Evolutionary conservation across 1,140 invertebrate species (phyloP).

Genomic region (Macrobrachium nipponense): DNA sequence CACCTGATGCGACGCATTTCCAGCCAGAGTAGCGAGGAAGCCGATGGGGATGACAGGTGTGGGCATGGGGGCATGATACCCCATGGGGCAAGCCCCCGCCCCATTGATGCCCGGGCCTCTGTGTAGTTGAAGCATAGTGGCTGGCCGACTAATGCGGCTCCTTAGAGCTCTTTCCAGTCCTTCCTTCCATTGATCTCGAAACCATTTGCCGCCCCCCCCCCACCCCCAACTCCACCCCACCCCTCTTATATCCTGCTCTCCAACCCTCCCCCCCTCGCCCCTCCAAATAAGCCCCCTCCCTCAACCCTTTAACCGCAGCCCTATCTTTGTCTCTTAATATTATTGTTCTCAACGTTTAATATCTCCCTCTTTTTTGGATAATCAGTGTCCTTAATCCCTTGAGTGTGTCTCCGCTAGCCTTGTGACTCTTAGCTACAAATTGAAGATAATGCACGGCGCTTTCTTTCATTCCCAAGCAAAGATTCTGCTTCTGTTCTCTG

Average conservation of each 20-base stretch:
- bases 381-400: constrained; percentile 47
- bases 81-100: not conserved
- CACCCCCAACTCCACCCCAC: no score
- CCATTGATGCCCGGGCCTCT: not conserved
- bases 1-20: constrained; percentile 81
- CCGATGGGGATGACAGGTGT: constrained; percentile 77
- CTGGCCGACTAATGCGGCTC: constrained; percentile 28
- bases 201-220: not conserved
- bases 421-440: constrained; percentile 52
- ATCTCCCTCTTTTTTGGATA: constrained; percentile 19
- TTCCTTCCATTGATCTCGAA: constrained; percentile 1
- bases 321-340: not conserved
- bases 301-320: not conserved
- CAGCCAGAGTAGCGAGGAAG: constrained; percentile 92
- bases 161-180: constrained; percentile 17
- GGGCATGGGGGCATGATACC: constrained; percentile 76
- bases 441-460: constrained; percentile 50
- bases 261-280: not conserved
- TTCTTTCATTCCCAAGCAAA: constrained; percentile 42
- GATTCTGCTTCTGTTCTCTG: constrained; percentile 17
- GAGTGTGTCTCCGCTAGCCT: constrained; percentile 53
- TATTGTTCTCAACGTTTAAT: not conserved
- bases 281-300: not conserved
- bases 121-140: constrained; percentile 36
- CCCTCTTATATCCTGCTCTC: constrained; percentile 2